Evolutionary conservation across 1,140 invertebrate genomes (phyloP).

Genomic region (Tachypleus tridentatus): DNA sequence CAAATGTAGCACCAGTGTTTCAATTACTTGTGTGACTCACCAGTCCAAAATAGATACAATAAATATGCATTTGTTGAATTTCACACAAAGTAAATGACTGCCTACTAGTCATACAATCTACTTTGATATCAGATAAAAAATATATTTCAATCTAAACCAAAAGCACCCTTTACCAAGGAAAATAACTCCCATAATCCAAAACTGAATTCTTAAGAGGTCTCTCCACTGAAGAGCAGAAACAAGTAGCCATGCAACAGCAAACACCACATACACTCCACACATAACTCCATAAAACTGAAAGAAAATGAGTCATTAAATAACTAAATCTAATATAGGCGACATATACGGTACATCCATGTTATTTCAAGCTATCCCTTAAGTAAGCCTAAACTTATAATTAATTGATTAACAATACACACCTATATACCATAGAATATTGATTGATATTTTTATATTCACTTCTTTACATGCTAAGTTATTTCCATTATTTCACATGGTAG

Average conservation of each 20-base stretch:
- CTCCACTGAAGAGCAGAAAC: conserved; percentile 77
- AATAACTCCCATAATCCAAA: conserved; percentile 86
- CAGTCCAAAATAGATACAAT: too few relatives aligned
- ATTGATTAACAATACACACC: too few relatives aligned
- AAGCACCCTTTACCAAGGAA: conserved; percentile 46
- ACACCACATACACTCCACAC: conserved; percentile 71
- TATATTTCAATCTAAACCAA: neutral
- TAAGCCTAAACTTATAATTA: too few relatives aligned
- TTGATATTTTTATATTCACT: too few relatives aligned
- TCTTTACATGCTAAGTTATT: too few relatives aligned
- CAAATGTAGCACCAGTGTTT: too few relatives aligned
- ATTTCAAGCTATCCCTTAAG: too few relatives aligned
- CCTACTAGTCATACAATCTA: neutral
- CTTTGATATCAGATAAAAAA: conserved; percentile 1
- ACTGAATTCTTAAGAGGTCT: conserved; percentile 83
- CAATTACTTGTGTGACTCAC: too few relatives aligned
- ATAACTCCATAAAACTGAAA: conserved; percentile 77
- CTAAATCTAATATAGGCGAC: neutral
- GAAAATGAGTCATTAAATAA: conserved; percentile 19
- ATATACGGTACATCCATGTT: too few relatives aligned
- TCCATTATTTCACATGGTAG: too few relatives aligned
- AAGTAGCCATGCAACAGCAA: conserved; percentile 69
- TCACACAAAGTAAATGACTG: neutral
- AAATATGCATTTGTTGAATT: too few relatives aligned
- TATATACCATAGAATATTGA: too few relatives aligned